These are phyloP conservation scores for Otolemur garnettii DNA, from an alignment of 2,113 vertebrate species.

Conservation along the genomic window DNA sequence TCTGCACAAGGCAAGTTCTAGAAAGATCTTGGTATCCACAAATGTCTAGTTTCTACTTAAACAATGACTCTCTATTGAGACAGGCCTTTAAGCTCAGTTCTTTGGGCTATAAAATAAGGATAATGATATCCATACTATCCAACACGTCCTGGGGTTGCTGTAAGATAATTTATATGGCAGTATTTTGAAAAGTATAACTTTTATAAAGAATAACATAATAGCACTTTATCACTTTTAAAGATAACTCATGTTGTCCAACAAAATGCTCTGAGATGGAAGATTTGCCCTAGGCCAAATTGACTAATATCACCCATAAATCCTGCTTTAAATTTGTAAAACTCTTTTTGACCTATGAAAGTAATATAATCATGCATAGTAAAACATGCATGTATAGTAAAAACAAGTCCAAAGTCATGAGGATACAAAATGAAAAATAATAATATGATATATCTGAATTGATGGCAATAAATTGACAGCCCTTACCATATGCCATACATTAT, in stretches of 20 bases:
- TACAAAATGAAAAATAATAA: background rate
- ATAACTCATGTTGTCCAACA: background rate
- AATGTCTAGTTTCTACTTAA: background rate
- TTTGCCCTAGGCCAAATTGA: background rate
- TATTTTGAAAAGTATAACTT: background rate
- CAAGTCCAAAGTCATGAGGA: background rate
- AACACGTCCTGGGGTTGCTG: background rate
- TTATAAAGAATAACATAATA: conserved; percentile 2
- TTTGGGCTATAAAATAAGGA: background rate
- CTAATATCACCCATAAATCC: background rate
- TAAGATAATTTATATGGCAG: background rate
- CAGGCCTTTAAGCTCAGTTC: background rate
- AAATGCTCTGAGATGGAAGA: background rate
- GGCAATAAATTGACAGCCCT: background rate
- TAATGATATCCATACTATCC: background rate
- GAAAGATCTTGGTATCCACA: background rate
- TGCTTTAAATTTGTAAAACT: background rate
- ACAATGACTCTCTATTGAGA: background rate
- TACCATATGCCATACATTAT: background rate
- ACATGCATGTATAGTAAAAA: background rate
- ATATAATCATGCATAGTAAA: background rate
- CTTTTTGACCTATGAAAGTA: background rate
- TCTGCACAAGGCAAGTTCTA: background rate
- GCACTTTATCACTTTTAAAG: background rate
- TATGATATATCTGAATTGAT: background rate